A percentile compares a stretch with the other conserved stretches of the same genome.
These are phyloP conservation scores for Ariolimax columbianus DNA, from an alignment of 2,888 invertebrate genomes.

Conservation along the genomic window DNA sequence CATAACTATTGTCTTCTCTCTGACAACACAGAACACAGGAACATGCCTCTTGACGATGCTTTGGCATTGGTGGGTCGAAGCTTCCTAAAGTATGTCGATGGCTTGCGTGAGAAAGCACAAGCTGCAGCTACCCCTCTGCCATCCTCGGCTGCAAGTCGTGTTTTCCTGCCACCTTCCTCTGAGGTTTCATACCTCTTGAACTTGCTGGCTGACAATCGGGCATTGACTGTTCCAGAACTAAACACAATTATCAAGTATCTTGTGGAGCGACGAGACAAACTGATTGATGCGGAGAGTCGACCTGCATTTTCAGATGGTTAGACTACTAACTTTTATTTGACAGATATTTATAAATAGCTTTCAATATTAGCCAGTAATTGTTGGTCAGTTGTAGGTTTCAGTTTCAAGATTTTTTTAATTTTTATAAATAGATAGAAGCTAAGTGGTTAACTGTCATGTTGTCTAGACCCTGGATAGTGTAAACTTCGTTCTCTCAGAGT, in stretches of 20 bases:
- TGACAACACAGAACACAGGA: constrained; percentile 88
- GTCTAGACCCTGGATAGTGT: too few species aligned
- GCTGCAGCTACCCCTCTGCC: constrained; percentile 55
- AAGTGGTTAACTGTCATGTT: too few species aligned
- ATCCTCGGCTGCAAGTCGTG: constrained; percentile 49
- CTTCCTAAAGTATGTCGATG: constrained; percentile 77
- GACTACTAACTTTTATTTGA: not conserved
- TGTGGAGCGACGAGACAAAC: constrained; percentile 84
- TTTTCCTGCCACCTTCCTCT: constrained; percentile 68
- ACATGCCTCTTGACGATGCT: constrained; percentile 96
- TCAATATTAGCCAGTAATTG: too few species aligned
- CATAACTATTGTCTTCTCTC: too few species aligned
- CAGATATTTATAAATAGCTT: not conserved
- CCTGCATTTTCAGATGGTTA: constrained; percentile 47
- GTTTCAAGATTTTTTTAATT: too few species aligned
- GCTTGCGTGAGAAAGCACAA: constrained; percentile 68
- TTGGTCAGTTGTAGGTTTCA: too few species aligned
- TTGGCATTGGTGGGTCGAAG: constrained; percentile 85
- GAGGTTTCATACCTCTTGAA: constrained; percentile 83
- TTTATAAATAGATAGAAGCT: too few species aligned
- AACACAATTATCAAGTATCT: constrained; percentile 81
- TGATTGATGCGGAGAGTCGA: constrained; percentile 59
- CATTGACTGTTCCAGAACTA: constrained; percentile 75
- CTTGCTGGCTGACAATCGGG: constrained; percentile 89
- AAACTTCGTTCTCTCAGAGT: too few species aligned